A percentile compares a stretch with the other conserved stretches of the same genome.
phyloP scores from a whole-genome alignment of 2,888 invertebrate species.

The Epistrophe eligans region DNA sequence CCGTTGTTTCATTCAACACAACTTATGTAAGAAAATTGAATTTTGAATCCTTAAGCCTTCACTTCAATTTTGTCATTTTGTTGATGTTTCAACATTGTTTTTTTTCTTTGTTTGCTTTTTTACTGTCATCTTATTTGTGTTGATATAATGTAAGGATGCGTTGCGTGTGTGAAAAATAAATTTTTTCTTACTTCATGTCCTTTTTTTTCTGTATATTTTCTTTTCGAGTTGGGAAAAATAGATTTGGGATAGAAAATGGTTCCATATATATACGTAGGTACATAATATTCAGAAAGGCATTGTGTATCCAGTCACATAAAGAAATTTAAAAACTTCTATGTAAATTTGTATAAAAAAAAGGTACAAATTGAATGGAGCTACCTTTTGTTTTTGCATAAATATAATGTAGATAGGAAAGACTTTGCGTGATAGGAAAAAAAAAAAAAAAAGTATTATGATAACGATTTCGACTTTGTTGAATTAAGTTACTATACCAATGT shows the following conservation, averaged over 20 bases:
- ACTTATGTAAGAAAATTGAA: constrained; percentile 70
- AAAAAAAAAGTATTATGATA: too few relatives aligned
- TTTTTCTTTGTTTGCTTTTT: neutral
- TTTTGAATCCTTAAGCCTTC: constrained; percentile 75
- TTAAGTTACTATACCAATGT: too few relatives aligned
- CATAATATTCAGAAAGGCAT: constrained; percentile 18
- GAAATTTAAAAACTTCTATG: constrained; percentile 58
- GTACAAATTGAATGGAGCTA: constrained; percentile 66
- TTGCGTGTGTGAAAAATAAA: constrained; percentile 54
- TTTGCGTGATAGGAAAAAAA: too few relatives aligned
- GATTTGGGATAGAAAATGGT: constrained; percentile 50
- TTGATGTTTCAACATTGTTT: constrained; percentile 68
- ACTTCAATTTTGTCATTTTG: constrained; percentile 75
- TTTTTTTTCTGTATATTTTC: constrained; percentile 4
- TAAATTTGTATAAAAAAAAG: constrained; percentile 54
- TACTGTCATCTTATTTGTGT: constrained; percentile 17
- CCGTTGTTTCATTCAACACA: constrained; percentile 9
- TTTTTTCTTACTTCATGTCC: constrained; percentile 18
- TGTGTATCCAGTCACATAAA: constrained; percentile 15
- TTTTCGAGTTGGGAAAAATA: constrained; percentile 2
- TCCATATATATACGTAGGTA: too few relatives aligned
- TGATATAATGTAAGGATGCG: constrained; percentile 16
- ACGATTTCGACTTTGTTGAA: too few relatives aligned
- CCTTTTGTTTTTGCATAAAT: constrained; percentile 21
- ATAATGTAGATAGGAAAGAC: too few relatives aligned